Base-by-base conservation (phyloP, 2,113 vertebrate genomes). In the Arizona elegans region DNA sequence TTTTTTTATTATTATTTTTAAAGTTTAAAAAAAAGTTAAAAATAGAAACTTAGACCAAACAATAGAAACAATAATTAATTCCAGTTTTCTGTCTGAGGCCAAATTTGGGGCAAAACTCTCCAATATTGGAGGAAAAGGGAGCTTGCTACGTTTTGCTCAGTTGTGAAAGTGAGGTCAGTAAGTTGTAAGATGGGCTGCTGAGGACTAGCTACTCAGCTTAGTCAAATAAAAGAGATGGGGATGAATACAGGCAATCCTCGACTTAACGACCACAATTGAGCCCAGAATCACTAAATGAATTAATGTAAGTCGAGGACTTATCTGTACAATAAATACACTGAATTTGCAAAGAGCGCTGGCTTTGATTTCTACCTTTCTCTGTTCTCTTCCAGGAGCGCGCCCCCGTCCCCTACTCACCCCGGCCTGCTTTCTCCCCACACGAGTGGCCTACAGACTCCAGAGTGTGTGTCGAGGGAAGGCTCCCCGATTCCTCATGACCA, bases 401-500 rank as follows among this genome's bases (percentile, higher is more conserved):
- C 99, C 3, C 99, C 99, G 6, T 99, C 99, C 17, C 99, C 99
- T 23, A 99, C 99, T 90, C 99, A 99, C 96, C 99, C 99, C 23
- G 99, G 99, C 95, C 98, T 99, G 87, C 98, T 99, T 95, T 99
- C 99, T 88, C 98, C 99, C 47, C 98, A 98, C 89, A 98, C 99
- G 91, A 99, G 99, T 55, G 99, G 99, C 96, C 98, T 99, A 92
- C 99, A 99, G 98, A 99, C 99, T 59, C 99, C 99, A 11, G 99
- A 99, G 96, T 98, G 99, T 97, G 97, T 99, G 93, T 99, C 99
- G 52, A 97, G 99, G 94, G 99, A 99, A 96, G 99, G 99, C 93
- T 99, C 99, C 1, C 99, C 99, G 29, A 96, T 99, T 97, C 98
- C 99, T 38, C 99, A 99, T 0, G 99, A 99, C 93, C 98, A 99